These are phyloP conservation scores for Pharmacophagus antenor DNA, from an alignment of 2,888 invertebrate genomes.

Conservation along the genomic window DNA sequence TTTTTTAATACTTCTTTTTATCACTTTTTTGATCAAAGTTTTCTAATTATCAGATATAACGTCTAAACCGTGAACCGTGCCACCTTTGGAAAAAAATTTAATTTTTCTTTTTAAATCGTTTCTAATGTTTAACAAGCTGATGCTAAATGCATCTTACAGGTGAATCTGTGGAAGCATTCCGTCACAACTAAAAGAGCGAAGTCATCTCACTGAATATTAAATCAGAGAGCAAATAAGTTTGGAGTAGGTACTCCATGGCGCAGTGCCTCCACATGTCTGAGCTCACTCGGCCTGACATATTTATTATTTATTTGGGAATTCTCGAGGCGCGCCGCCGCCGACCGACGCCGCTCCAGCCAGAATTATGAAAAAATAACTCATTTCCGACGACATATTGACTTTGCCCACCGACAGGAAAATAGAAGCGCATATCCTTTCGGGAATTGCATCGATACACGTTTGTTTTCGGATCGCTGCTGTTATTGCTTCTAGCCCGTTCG, in stretches of 20 bases:
- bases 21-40: too few relatives aligned
- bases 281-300: slow-evolving; percentile 59
- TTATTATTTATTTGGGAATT: slow-evolving; percentile 80
- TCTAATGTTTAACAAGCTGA: slow-evolving; percentile 31
- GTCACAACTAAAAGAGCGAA: slow-evolving; percentile 40
- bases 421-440: slow-evolving; percentile 59
- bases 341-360: slow-evolving; percentile 40
- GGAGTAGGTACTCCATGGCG: slow-evolving; percentile 44
- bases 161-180: slow-evolving; percentile 32
- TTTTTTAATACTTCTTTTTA: too few relatives aligned
- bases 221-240: slow-evolving; percentile 51
- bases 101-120: slow-evolving; percentile 3
- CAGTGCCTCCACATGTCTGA: slow-evolving; percentile 37
- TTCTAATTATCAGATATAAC: neutral
- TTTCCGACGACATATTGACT: slow-evolving; percentile 75
- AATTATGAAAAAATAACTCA: slow-evolving; percentile 78
- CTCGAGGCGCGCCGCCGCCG: slow-evolving; percentile 45
- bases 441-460: slow-evolving; percentile 62
- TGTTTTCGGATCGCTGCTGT: slow-evolving; percentile 37
- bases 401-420: slow-evolving; percentile 58
- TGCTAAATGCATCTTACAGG: slow-evolving; percentile 25
- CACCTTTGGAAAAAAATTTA: neutral
- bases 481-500: slow-evolving; percentile 32
- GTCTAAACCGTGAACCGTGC: neutral
- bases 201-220: slow-evolving; percentile 50